Evolutionary conservation across 2,797 vertebrate species (phyloP).

Genomic region (Acomys russatus): DNA sequence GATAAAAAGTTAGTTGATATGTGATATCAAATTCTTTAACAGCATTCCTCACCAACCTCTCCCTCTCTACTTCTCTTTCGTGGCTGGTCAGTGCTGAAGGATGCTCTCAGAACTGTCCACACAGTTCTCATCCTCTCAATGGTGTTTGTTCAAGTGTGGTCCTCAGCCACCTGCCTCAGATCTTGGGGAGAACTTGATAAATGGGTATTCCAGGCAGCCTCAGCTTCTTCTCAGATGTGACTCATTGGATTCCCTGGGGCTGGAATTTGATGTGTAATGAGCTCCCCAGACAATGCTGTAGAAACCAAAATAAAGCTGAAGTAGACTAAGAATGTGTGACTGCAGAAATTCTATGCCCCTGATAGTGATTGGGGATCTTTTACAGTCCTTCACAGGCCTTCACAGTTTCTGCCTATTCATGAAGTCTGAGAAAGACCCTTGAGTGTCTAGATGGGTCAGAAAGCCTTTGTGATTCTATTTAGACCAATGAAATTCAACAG

Average conservation of each 20-base stretch:
- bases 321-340: background rate
- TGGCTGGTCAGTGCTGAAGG: background rate
- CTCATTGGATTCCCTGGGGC: background rate
- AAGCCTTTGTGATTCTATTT: background rate
- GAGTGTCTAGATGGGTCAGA: background rate
- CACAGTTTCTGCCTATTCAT: background rate
- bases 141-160: background rate
- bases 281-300: background rate
- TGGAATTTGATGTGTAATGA: constrained; percentile 36
- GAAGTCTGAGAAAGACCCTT: background rate
- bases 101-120: background rate
- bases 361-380: background rate
- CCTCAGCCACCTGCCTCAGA: background rate
- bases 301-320: constrained; percentile 26
- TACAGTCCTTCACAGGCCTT: background rate
- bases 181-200: background rate
- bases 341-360: background rate
- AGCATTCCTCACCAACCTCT: background rate
- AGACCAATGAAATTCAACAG: background rate
- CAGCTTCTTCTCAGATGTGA: background rate
- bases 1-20: background rate
- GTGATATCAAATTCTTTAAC: background rate
- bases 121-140: background rate
- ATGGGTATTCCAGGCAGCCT: background rate
- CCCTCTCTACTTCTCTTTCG: background rate